A percentile compares a stretch with the other conserved stretches of the same genome.
These are phyloP conservation scores for Heliothis virescens DNA, from an alignment of 1,140 invertebrate species.

Conservation along the genomic window DNA sequence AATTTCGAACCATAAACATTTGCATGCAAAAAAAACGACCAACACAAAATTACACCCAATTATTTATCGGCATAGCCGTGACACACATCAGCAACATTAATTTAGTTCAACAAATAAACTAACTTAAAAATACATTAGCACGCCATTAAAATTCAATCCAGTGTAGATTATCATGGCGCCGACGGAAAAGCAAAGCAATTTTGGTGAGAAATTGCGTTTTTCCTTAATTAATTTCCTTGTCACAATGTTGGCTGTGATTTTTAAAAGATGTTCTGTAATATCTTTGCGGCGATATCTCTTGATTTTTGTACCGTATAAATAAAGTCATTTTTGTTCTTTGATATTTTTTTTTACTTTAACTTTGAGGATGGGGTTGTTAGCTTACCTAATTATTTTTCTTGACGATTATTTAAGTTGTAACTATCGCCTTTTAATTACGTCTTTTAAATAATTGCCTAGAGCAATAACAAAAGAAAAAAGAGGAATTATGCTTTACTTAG, in stretches of 20 bases:
- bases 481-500: too few relatives aligned
- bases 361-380: not conserved
- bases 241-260: slow-evolving; percentile 22
- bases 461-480: too few relatives aligned
- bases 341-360: not conserved
- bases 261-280: slow-evolving; percentile 8
- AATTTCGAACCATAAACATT: too few relatives aligned
- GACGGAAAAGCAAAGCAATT: slow-evolving; percentile 28
- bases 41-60: not conserved
- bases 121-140: slow-evolving; percentile 35
- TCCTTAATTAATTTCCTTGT: slow-evolving; percentile 44
- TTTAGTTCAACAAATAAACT: slow-evolving; percentile 8
- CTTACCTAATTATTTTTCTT: not conserved
- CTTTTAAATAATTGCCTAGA: too few relatives aligned
- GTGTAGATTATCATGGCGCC: not conserved
- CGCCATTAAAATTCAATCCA: slow-evolving; percentile 22
- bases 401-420: too few relatives aligned
- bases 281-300: not conserved
- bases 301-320: slow-evolving; percentile 10
- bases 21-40: not conserved
- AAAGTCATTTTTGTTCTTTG: not conserved
- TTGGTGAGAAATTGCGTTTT: slow-evolving; percentile 35
- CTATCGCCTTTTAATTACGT: too few relatives aligned
- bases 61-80: not conserved
- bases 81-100: not conserved